Evolutionary conservation across 2,113 vertebrate species (phyloP), one percentile per base, ranked within the genome.

Genomic region (Aspidoscelis tigris): DNA sequence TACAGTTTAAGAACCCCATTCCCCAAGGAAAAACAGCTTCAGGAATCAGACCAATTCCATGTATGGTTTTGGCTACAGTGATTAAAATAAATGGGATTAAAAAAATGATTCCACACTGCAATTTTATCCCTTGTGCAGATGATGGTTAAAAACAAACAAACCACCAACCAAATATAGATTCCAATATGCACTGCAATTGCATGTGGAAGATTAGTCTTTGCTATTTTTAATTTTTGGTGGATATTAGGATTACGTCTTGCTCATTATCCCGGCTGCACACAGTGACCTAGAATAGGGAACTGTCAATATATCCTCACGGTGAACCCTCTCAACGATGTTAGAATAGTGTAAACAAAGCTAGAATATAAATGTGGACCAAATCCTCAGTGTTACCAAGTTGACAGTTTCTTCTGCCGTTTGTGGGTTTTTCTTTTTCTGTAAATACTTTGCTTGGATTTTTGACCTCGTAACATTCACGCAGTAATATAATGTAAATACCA

Each of bases 381-480:
- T 85, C 70, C 58, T 85, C 70, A 12, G 69, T 85, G 70, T 85
- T 85, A 53, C 69, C 3, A 58, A 73, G 76, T 66, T 85, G 83
- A 74, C 83, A 73, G 69, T 85, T 85, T 74, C 71, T 77, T 85
- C 83, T 14, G n/a, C 77, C 53, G 58, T 65, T 50, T 85, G 77
- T 85, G 77, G 83, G 4, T 85, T 85, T 84, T 85, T 85, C 69
- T 78, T 79, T 85, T 74, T 68, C 77, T 78, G 69, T 84, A 79
- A 84, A 84, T 79, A 84, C 55, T 79, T 70, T 79, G 64, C 76
- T 85, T 80, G 77, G 77, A 66, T 80, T 80, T 84, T 74, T 85
- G 89, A 88, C 89, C 88, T 88, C 81, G 80, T 80, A 92, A 78
- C 85, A 90, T 92, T 86, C 86, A 80, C 82, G 89, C 87, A 88